Evolutionary conservation across 2,113 vertebrate genomes (phyloP).

Genomic region (Coryphaenoides rupestris): DNA sequence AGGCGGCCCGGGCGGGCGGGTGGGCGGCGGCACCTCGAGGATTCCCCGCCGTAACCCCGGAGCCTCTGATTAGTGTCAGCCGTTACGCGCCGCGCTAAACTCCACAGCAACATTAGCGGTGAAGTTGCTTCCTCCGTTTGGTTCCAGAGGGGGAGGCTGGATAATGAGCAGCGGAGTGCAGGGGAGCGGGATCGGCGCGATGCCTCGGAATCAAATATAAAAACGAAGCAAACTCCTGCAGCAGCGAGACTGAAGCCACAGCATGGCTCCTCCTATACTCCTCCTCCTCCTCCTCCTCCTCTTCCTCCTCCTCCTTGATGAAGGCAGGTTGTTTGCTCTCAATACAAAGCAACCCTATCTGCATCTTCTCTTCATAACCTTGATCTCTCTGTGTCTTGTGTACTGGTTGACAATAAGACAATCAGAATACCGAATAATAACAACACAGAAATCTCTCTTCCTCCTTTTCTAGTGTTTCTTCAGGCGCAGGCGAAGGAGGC

Average conservation of each 20-base stretch:
- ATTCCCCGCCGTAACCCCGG: too few species aligned
- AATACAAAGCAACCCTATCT: not conserved
- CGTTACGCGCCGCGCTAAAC: slow-evolving; percentile 21
- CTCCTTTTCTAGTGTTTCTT: too few species aligned
- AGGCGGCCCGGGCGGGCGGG: too few species aligned
- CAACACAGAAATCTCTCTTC: not conserved
- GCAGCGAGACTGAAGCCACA: not conserved
- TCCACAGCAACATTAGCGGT: slow-evolving; percentile 35
- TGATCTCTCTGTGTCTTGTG: slow-evolving; percentile 57
- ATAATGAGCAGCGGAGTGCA: slow-evolving; percentile 43
- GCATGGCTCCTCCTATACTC: not conserved
- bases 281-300: not conserved
- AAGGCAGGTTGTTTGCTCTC: slow-evolving; percentile 54
- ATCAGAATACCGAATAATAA: not conserved
- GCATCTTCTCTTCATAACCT: slow-evolving; percentile 53
- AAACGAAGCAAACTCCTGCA: not conserved
- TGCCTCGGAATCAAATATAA: slow-evolving; percentile 7
- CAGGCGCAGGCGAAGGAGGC: not conserved
- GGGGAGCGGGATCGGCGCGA: slow-evolving; percentile 24
- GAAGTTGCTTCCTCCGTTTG: slow-evolving; percentile 22
- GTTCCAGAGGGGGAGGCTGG: slow-evolving; percentile 33
- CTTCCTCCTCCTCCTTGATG: not conserved
- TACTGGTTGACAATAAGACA: slow-evolving; percentile 51
- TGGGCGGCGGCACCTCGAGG: too few species aligned
- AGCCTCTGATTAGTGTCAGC: not conserved